Evolutionary conservation across 2,113 vertebrate genomes (phyloP), one percentile per base, ranked within the genome.

Genomic region (Turnix velox): DNA sequence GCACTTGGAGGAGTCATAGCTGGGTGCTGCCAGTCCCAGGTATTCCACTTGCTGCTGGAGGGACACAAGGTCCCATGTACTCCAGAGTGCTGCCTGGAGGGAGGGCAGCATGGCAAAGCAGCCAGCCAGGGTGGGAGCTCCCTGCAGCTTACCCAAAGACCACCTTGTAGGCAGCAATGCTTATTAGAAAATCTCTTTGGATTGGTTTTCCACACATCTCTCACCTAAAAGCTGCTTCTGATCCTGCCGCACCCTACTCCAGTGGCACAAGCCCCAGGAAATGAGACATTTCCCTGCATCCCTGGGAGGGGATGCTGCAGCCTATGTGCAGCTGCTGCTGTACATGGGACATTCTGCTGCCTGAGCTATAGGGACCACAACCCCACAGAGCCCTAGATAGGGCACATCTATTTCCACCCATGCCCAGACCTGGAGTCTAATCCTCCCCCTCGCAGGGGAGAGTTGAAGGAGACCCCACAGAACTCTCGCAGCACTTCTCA

Each of bases 281-380:
- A 61, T 2, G 35, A 82, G 61, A 62, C 23, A 6, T 78, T 63
- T 31, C 11, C 28, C 31, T 67, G 8, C 5, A 6, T 59, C 27
- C 71, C 18, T 18, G 30, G 71, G 15, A 82, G 18, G 20, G 8
- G 16, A 55, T 35, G 52, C 57, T 72, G 30, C 31, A 90, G 35
- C 28, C 71, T n/a, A n/a, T n/a, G n/a, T n/a, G n/a, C n/a, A n/a
- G n/a, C n/a, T n/a, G n/a, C n/a, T n/a, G 57, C 0, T 0, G 22
- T 1, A 0, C 1, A 0, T 40, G 8, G 22, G 42, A 82, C 27
- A 4, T 55, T 27, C 33, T 7, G 3, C 27, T 51, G 49, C 10
- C 33, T n/a, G 14, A 2, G 0, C 33, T 83, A 24, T 0, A 0
- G 54, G 37, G 20, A 59, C 48, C 48, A 35, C 30, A 81, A 12